phyloP scores from a whole-genome alignment of 2,113 vertebrate species.

The Ammodytes dubius region DNA sequence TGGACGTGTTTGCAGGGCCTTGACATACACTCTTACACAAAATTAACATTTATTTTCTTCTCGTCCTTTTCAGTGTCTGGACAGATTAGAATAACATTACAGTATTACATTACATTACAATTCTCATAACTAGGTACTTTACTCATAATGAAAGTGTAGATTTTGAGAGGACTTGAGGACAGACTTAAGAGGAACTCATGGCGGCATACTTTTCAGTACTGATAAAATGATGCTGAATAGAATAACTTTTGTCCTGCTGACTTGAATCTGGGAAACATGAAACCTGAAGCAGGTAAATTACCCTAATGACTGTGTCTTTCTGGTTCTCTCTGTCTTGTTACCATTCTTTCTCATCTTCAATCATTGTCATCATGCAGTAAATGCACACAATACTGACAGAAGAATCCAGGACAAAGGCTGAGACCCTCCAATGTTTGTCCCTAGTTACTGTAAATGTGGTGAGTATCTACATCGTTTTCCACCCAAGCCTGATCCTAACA shows the following conservation, averaged over 20 bases:
- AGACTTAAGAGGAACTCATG: not conserved
- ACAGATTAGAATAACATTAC: not conserved
- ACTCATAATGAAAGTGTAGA: not conserved
- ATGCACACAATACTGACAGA: too few relatives aligned
- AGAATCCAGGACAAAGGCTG: too few relatives aligned
- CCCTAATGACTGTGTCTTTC: not conserved
- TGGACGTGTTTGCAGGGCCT: not conserved
- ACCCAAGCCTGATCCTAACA: conserved; percentile 35
- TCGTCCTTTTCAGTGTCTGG: not conserved
- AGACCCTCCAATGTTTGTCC: too few relatives aligned
- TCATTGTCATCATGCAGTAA: not conserved
- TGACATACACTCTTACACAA: not conserved
- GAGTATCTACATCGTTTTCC: conserved; percentile 19
- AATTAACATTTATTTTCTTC: not conserved
- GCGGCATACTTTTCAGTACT: conserved; percentile 6
- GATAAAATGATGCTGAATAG: conserved; percentile 20
- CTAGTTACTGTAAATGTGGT: not conserved
- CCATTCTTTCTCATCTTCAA: not conserved
- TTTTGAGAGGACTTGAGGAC: not conserved
- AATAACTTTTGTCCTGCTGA: conserved; percentile 32
- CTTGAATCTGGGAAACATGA: conserved; percentile 23
- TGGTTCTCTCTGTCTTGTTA: not conserved
- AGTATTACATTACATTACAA: not conserved
- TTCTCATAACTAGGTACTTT: not conserved
- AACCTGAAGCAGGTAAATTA: conserved; percentile 17